Conservation (phyloP, 1,140 invertebrate genomes). For the Lutraria rhynchaena region DNA sequence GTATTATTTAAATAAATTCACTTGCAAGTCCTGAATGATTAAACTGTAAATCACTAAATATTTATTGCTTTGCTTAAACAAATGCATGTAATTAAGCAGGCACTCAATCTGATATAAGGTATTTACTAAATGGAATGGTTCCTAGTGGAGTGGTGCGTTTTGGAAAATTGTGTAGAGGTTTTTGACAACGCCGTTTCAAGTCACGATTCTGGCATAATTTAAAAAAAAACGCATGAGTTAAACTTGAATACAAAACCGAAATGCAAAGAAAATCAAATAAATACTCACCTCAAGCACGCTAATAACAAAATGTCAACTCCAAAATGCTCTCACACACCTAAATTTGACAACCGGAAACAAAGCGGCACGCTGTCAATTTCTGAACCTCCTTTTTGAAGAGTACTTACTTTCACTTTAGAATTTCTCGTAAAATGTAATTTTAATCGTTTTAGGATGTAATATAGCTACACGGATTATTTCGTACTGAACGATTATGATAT, state of each 20-base stretch:
- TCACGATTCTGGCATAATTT: background rate
- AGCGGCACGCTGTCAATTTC: background rate
- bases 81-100: too few species aligned
- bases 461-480: background rate
- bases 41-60: too few species aligned
- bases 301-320: background rate
- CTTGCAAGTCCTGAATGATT: too few species aligned
- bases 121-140: too few species aligned
- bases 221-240: background rate
- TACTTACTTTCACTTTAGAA: constrained; percentile 41
- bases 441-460: background rate
- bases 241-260: background rate
- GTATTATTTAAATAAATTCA: too few species aligned
- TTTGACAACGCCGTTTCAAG: too few species aligned
- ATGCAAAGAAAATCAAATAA: background rate
- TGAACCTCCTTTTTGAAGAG: background rate
- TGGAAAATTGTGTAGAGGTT: too few species aligned
- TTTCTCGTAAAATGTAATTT: background rate
- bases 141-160: too few species aligned
- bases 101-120: too few species aligned
- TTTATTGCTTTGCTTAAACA: too few species aligned
- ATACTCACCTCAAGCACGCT: background rate
- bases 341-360: background rate
- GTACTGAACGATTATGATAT: background rate
- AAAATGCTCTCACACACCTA: background rate